phyloP scores from a whole-genome alignment of 2,113 vertebrate genomes.

The Amblyopsis rosae region DNA sequence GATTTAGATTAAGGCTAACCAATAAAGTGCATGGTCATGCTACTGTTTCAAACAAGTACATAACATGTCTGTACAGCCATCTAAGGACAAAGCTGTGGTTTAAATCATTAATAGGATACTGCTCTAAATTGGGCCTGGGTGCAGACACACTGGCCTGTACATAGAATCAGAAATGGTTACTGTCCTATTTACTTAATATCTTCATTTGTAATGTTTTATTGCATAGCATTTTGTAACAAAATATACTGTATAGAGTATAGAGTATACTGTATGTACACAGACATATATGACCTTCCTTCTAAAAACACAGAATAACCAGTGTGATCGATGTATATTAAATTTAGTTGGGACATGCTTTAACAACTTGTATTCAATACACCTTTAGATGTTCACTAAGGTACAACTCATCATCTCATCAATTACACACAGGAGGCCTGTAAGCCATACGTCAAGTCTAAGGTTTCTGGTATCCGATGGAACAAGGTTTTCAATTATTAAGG shows the following conservation, averaged over 20 bases:
- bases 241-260: too few species aligned
- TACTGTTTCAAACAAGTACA: conserved; percentile 44
- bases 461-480: conserved; percentile 75
- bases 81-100: conserved; percentile 36
- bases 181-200: conserved; percentile 7
- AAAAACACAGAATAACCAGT: neutral
- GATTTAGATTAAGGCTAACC: conserved; percentile 4
- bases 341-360: conserved; percentile 32
- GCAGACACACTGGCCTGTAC: conserved; percentile 34
- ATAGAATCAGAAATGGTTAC: conserved; percentile 22
- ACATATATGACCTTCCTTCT: too few species aligned
- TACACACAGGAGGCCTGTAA: conserved; percentile 67
- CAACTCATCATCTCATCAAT: conserved; percentile 72
- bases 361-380: conserved; percentile 36
- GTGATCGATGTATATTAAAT: conserved; percentile 17
- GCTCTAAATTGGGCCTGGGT: conserved; percentile 31
- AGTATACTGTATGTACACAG: too few species aligned
- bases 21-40: conserved; percentile 13
- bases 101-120: conserved; percentile 62
- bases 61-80: conserved; percentile 29
- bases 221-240: neutral
- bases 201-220: conserved; percentile 5
- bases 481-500: conserved; percentile 71
- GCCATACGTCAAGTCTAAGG: conserved; percentile 72
- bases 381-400: conserved; percentile 34